Percentiles rank a stretch among this genome's conserved stretches.
These are phyloP conservation scores for Napeogenes inachia DNA, from an alignment of 2,888 invertebrate genomes.

Conservation along the genomic window DNA sequence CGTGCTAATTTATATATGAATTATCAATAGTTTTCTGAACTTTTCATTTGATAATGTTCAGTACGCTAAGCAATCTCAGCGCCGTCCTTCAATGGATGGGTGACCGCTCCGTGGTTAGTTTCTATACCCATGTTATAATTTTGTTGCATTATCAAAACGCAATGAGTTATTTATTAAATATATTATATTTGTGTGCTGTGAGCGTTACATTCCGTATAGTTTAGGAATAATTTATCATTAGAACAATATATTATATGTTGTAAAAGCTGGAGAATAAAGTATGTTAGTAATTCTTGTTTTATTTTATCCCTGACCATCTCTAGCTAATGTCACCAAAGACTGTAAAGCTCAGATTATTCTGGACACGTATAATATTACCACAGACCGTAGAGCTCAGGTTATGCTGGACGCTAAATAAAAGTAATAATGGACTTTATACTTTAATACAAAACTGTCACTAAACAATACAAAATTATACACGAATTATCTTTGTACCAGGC, in stretches of 20 bases:
- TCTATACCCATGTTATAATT: too few species aligned
- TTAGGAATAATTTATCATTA: slow-evolving; percentile 29
- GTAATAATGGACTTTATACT: slow-evolving; percentile 2
- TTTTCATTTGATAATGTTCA: too few species aligned
- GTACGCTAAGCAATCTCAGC: background rate
- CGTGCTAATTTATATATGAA: background rate
- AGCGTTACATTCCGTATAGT: slow-evolving; percentile 34
- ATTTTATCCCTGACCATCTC: slow-evolving; percentile 4
- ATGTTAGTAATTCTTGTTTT: slow-evolving; percentile 25
- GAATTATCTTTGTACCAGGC: slow-evolving; percentile 60
- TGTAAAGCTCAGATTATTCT: background rate
- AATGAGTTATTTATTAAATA: slow-evolving; percentile 3
- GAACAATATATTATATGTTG: slow-evolving; percentile 23
- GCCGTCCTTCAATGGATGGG: background rate
- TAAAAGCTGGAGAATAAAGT: slow-evolving; percentile 29
- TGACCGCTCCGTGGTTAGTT: background rate
- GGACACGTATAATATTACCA: background rate
- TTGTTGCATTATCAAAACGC: background rate
- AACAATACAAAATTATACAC: slow-evolving; percentile 39
- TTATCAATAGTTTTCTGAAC: background rate
- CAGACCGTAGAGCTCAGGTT: background rate
- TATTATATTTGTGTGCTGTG: slow-evolving; percentile 34
- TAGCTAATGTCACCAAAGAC: background rate
- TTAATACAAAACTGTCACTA: slow-evolving; percentile 7
- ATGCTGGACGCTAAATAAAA: background rate